Conservation (phyloP, 2,888 invertebrate species). For the Drosophila rellima region DNA sequence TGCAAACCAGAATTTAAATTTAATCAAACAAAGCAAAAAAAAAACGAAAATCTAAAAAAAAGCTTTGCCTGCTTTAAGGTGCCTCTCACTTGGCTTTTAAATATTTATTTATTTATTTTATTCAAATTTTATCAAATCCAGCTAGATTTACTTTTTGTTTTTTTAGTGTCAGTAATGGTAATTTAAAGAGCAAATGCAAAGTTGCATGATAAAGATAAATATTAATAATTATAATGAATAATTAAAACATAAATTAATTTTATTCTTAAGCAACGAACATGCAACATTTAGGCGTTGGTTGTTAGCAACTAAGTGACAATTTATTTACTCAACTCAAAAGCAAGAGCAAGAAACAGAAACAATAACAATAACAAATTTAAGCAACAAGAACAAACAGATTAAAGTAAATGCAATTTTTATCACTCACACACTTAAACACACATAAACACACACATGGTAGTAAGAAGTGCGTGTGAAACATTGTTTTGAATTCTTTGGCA, state of each 20-base stretch:
- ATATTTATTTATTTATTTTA: constrained; percentile 9
- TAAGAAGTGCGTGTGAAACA: constrained; percentile 1
- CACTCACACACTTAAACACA: constrained; percentile 24
- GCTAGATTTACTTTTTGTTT: constrained; percentile 16
- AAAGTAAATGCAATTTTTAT: constrained; percentile 32
- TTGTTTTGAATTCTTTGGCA: constrained; percentile 52
- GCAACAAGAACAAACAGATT: constrained; percentile 14
- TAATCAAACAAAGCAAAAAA: constrained; percentile 12
- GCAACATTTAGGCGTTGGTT: constrained; percentile 22
- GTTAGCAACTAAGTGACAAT: constrained; percentile 30
- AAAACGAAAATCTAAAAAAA: constrained; percentile 3
- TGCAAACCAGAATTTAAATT: constrained; percentile 74
- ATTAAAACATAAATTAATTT: constrained; percentile 10
- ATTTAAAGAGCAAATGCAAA: constrained; percentile 36
- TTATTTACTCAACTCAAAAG: constrained; percentile 44
- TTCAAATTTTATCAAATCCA: neutral
- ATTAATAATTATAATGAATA: constrained; percentile 42
- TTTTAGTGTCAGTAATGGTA: constrained; percentile 22
- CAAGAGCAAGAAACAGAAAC: constrained; percentile 13
- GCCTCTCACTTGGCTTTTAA: constrained; percentile 17
- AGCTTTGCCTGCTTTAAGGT: constrained; percentile 23
- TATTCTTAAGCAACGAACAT: constrained; percentile 26
- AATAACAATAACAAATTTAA: neutral
- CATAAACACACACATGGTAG: constrained; percentile 12
- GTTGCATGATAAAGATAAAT: constrained; percentile 25